These are phyloP conservation scores for Botia almorhae DNA, from an alignment of 2,797 vertebrate species.

Conservation along the genomic window DNA sequence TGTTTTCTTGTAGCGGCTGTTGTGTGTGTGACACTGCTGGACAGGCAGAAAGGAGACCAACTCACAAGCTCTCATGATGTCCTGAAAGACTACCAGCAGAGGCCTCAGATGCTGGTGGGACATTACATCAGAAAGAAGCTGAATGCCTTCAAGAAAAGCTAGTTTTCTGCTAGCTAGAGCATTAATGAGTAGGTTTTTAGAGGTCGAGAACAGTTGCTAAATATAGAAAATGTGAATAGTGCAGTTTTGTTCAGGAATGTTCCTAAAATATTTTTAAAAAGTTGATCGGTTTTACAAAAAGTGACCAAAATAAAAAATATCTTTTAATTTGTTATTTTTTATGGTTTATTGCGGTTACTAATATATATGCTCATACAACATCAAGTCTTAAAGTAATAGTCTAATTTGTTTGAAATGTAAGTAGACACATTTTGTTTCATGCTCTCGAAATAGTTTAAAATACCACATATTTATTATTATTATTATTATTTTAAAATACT, in stretches of 20 bases:
- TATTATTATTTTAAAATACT: conserved; percentile 14
- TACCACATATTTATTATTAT: not conserved
- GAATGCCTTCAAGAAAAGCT: conserved; percentile 53
- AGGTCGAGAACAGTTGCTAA: too few species aligned
- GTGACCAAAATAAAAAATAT: not conserved
- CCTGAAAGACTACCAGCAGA: conserved; percentile 82
- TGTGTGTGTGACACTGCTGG: conserved; percentile 91
- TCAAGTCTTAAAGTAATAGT: conserved; percentile 5
- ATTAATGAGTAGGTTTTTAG: not conserved
- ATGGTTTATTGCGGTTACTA: not conserved
- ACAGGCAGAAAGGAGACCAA: conserved; percentile 92
- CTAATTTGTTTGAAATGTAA: not conserved
- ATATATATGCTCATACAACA: not conserved
- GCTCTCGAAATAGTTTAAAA: conserved; percentile 19
- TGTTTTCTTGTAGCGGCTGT: conserved; percentile 82
- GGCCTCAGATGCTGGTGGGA: conserved; percentile 86
- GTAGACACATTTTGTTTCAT: not conserved
- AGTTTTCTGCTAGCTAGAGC: conserved; percentile 4
- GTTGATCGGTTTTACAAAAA: not conserved
- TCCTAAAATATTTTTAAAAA: not conserved
- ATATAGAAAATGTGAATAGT: not conserved
- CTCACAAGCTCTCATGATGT: conserved; percentile 84
- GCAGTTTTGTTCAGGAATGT: too few species aligned
- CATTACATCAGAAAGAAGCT: conserved; percentile 88
- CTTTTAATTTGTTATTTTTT: not conserved